These are phyloP conservation scores for Melanchra persicariae DNA, from an alignment of 2,888 invertebrate genomes.

Conservation along the genomic window DNA sequence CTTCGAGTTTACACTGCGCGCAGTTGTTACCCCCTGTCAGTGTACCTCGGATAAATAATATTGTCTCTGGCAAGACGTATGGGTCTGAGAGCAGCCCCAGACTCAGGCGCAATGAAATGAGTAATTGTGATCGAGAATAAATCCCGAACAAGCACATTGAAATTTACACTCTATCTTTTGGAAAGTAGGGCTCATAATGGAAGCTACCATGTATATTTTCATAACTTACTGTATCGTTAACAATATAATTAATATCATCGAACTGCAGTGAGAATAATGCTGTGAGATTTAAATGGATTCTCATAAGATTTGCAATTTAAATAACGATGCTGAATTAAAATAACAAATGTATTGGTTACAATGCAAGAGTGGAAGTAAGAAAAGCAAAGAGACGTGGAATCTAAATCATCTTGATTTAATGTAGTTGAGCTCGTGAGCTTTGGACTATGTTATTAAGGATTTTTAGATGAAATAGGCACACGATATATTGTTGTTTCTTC, in stretches of 20 bases:
- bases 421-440: neutral
- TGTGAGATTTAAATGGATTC: constrained; percentile 49
- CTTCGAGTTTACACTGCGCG: constrained; percentile 74
- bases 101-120: constrained; percentile 81
- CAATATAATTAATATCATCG: constrained; percentile 62
- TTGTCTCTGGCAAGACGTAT: constrained; percentile 80
- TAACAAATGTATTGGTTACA: constrained; percentile 49
- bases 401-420: constrained; percentile 38
- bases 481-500: neutral
- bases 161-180: constrained; percentile 7
- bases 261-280: constrained; percentile 51
- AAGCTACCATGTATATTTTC: constrained; percentile 7
- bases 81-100: constrained; percentile 75
- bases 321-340: constrained; percentile 46
- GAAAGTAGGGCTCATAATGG: constrained; percentile 1
- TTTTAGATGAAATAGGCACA: neutral
- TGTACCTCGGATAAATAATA: constrained; percentile 82
- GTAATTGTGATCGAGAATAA: constrained; percentile 80
- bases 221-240: constrained; percentile 59
- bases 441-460: neutral
- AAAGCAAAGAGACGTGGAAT: constrained; percentile 25
- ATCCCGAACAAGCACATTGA: constrained; percentile 32
- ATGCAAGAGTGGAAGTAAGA: constrained; percentile 17
- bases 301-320: constrained; percentile 55
- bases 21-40: constrained; percentile 74